Evolutionary conservation across 2,888 invertebrate genomes (phyloP).

Genomic region (Athetis lepigone): DNA sequence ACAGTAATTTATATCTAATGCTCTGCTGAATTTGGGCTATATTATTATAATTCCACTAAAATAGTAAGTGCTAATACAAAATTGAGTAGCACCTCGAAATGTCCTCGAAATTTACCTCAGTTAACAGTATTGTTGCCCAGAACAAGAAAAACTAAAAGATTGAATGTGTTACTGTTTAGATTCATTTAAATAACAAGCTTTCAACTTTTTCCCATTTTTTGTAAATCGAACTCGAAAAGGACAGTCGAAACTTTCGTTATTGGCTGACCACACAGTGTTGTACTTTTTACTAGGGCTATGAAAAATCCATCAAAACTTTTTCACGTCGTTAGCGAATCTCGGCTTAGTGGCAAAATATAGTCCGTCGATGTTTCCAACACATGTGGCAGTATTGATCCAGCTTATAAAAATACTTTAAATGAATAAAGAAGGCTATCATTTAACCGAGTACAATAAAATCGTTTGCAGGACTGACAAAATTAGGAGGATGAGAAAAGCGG

Average conservation of each 20-base stretch:
- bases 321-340: slow-evolving; percentile 83
- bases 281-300: slow-evolving; percentile 81
- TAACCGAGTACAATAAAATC: slow-evolving; percentile 30
- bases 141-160: not conserved
- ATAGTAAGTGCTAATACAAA: not conserved
- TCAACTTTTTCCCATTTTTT: slow-evolving; percentile 45
- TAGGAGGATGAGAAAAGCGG: slow-evolving; percentile 29
- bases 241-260: slow-evolving; percentile 75
- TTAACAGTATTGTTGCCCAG: slow-evolving; percentile 4
- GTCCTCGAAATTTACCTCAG: not conserved
- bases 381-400: slow-evolving; percentile 64
- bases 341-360: slow-evolving; percentile 71
- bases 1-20: slow-evolving; percentile 37
- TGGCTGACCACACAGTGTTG: slow-evolving; percentile 75
- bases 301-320: slow-evolving; percentile 86
- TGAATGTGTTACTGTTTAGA: slow-evolving; percentile 3
- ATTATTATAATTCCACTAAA: not conserved
- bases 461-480: slow-evolving; percentile 43
- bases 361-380: slow-evolving; percentile 64
- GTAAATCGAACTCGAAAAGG: slow-evolving; percentile 62
- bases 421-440: slow-evolving; percentile 42
- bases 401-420: slow-evolving; percentile 46
- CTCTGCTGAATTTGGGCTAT: slow-evolving; percentile 18
- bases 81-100: slow-evolving; percentile 6
- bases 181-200: slow-evolving; percentile 29